A percentile compares a stretch with the other conserved stretches of the same genome.
phyloP scores from a whole-genome alignment of 2,888 invertebrate species.

The Pediacus dermestoides region DNA sequence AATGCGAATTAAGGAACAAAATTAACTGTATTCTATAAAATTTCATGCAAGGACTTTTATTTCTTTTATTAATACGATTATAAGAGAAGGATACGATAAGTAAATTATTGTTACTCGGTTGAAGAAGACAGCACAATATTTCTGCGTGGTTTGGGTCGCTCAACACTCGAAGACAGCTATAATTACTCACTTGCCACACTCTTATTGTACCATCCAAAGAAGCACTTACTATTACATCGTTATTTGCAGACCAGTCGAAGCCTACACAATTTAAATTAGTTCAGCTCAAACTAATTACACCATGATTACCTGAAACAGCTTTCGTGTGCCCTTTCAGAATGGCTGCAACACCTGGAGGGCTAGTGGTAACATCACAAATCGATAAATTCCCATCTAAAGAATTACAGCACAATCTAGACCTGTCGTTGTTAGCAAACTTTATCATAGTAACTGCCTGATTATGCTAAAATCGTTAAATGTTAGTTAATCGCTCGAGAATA shows the following conservation, averaged over 20 bases:
- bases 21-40: too few species aligned
- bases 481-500: too few species aligned
- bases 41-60: too few species aligned
- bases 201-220: slow-evolving; percentile 70
- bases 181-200: slow-evolving; percentile 61
- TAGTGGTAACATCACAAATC: slow-evolving; percentile 71
- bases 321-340: slow-evolving; percentile 72
- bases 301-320: slow-evolving; percentile 56
- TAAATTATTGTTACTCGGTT: slow-evolving; percentile 82
- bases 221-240: slow-evolving; percentile 77
- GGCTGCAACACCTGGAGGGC: slow-evolving; percentile 68
- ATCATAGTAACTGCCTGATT: slow-evolving; percentile 70
- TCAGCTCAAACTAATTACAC: too few species aligned
- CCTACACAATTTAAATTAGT: slow-evolving; percentile 51
- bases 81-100: slow-evolving; percentile 72
- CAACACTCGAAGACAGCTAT: slow-evolving; percentile 61
- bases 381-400: slow-evolving; percentile 77
- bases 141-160: slow-evolving; percentile 61
- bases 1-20: slow-evolving; percentile 13
- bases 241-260: slow-evolving; percentile 82
- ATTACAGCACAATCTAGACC: slow-evolving; percentile 72
- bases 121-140: slow-evolving; percentile 71
- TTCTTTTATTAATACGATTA: too few species aligned
- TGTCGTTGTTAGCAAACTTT: slow-evolving; percentile 82
- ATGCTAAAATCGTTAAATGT: slow-evolving; percentile 53